Evolutionary conservation across 2,888 invertebrate genomes (phyloP).

Genomic region (Leptopilina drosophilae): DNA sequence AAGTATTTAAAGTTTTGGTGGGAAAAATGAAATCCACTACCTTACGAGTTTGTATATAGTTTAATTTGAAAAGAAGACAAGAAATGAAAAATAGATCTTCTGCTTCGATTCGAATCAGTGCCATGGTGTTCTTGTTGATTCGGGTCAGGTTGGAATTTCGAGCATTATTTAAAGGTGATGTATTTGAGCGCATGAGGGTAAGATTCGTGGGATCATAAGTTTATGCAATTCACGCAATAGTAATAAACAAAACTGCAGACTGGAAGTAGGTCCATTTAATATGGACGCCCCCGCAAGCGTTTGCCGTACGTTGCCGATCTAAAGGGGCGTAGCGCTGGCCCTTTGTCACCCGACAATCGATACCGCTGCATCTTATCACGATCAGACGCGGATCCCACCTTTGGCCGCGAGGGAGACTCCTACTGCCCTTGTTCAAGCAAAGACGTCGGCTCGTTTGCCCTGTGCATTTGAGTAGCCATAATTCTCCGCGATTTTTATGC

Average conservation of each 20-base stretch:
- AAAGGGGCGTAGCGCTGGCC: conserved; percentile 71
- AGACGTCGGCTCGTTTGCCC: conserved; percentile 52
- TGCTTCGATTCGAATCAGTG: too few relatives aligned
- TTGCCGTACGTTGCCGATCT: conserved; percentile 69
- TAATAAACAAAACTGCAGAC: conserved; percentile 66
- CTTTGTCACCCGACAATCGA: conserved; percentile 73
- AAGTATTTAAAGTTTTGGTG: too few relatives aligned
- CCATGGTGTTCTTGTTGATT: too few relatives aligned
- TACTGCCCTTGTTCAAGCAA: conserved; percentile 21
- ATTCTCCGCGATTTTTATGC: conserved; percentile 60
- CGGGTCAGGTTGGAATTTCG: too few relatives aligned
- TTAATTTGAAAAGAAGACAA: too few relatives aligned
- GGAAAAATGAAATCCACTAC: too few relatives aligned
- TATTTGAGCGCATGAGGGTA: too few relatives aligned
- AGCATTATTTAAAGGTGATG: too few relatives aligned
- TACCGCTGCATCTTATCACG: conserved; percentile 73
- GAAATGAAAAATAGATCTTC: too few relatives aligned
- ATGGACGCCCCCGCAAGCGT: conserved; percentile 73
- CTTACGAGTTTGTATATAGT: too few relatives aligned
- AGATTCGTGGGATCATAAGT: not conserved
- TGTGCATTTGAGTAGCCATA: conserved; percentile 61
- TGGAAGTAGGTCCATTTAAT: conserved; percentile 63
- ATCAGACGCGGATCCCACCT: conserved; percentile 55
- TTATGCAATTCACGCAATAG: conserved; percentile 53
- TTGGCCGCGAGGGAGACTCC: conserved; percentile 31